phyloP scores from a whole-genome alignment of 2,888 invertebrate genomes.

The Macrosoma leucophasiata region DNA sequence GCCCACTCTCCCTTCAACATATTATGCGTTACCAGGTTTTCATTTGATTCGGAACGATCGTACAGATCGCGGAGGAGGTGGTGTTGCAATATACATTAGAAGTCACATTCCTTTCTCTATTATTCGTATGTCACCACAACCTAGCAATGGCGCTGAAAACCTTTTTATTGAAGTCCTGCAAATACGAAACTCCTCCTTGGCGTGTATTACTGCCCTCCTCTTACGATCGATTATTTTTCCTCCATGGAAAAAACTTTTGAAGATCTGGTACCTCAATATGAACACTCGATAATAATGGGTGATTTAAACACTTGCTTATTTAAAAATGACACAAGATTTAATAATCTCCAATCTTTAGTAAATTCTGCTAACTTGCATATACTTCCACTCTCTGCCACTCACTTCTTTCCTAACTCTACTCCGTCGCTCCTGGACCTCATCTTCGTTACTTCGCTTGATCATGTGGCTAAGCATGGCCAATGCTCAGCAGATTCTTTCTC shows the following conservation, averaged over 20 bases:
- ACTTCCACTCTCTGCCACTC: no score
- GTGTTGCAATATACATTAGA: conserved; percentile 12
- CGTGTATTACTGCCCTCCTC: conserved; percentile 6
- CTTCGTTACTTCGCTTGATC: conserved; percentile 4
- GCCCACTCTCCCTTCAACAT: neutral
- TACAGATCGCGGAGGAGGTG: conserved; percentile 6
- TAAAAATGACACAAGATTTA: conserved; percentile 7
- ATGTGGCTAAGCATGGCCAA: conserved; percentile 17
- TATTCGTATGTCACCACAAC: conserved; percentile 6
- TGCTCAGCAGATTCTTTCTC: conserved; percentile 14
- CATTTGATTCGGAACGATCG: conserved; percentile 11
- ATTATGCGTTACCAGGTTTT: conserved; percentile 1
- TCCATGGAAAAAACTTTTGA: conserved; percentile 5
- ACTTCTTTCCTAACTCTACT: conserved; percentile 6
- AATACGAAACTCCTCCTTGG: conserved; percentile 6
- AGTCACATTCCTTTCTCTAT: conserved; percentile 8
- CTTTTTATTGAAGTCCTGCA: conserved; percentile 13
- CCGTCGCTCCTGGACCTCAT: conserved; percentile 2
- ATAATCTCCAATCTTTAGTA: conserved; percentile 5
- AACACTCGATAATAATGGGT: conserved; percentile 10
- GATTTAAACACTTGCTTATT: conserved; percentile 12
- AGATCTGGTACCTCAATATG: conserved; percentile 1
- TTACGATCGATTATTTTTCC: conserved; percentile 5
- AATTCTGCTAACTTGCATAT: conserved; percentile 9
- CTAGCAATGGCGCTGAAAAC: conserved; percentile 5